Conservation (phyloP, 2,113 vertebrate genomes). For the Etia nguti region DNA sequence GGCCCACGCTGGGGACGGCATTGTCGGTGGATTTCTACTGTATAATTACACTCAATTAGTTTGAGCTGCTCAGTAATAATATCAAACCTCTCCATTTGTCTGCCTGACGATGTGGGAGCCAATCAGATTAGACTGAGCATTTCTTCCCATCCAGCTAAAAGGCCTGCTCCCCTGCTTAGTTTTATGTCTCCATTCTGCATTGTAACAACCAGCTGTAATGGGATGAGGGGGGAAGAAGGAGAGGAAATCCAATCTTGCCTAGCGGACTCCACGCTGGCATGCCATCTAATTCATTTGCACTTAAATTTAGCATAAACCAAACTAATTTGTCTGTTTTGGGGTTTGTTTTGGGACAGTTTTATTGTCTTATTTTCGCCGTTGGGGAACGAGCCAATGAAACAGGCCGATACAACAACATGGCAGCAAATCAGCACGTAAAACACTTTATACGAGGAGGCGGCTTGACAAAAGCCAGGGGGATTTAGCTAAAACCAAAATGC, state of each 20-base stretch:
- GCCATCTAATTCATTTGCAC: slow-evolving; percentile 80
- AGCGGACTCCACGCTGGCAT: slow-evolving; percentile 71
- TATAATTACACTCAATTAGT: slow-evolving; percentile 51
- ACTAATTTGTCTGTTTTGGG: slow-evolving; percentile 67
- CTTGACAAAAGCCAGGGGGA: slow-evolving; percentile 46
- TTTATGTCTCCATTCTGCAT: slow-evolving; percentile 73
- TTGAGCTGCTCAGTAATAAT: slow-evolving; percentile 43
- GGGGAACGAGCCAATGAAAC: background rate
- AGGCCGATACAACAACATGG: slow-evolving; percentile 20
- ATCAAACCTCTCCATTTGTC: slow-evolving; percentile 63
- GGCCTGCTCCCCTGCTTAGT: slow-evolving; percentile 73
- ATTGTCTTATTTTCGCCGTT: background rate
- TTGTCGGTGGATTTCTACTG: slow-evolving; percentile 19
- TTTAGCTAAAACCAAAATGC: slow-evolving; percentile 46
- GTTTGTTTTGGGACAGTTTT: slow-evolving; percentile 55
- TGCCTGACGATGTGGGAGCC: slow-evolving; percentile 73
- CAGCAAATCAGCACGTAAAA: slow-evolving; percentile 34
- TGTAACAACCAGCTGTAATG: slow-evolving; percentile 70
- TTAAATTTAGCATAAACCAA: slow-evolving; percentile 70
- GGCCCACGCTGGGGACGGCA: background rate
- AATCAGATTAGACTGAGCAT: slow-evolving; percentile 72
- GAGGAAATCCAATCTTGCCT: slow-evolving; percentile 78
- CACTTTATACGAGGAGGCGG: slow-evolving; percentile 25
- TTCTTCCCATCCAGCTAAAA: slow-evolving; percentile 66
- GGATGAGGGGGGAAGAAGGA: slow-evolving; percentile 55